Evolutionary conservation across 2,797 vertebrate species (phyloP).

Genomic region (Lacerta agilis): DNA sequence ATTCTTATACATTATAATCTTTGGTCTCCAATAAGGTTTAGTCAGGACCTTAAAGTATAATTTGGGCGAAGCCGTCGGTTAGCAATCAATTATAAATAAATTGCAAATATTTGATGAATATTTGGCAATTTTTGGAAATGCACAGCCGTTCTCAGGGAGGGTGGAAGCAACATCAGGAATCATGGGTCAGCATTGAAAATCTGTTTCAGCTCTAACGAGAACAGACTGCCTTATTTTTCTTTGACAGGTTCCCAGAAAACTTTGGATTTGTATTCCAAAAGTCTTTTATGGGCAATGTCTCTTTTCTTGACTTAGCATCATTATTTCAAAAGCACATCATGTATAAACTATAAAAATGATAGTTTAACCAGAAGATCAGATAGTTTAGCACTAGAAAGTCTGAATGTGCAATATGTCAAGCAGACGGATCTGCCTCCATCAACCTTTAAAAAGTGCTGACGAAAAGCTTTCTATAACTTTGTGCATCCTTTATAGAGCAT

Average conservation of each 20-base stretch:
- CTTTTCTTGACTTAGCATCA: constrained; percentile 26
- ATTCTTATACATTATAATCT: background rate
- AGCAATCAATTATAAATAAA: background rate
- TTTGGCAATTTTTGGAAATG: background rate
- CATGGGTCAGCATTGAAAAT: background rate
- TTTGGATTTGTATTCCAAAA: constrained; percentile 22
- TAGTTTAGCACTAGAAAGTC: constrained; percentile 12
- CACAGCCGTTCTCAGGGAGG: background rate
- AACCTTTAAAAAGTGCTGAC: constrained; percentile 52
- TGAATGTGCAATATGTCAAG: constrained; percentile 7
- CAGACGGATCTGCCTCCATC: constrained; percentile 38
- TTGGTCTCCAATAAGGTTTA: too few relatives aligned
- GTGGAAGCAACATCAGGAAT: background rate
- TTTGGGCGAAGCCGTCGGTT: background rate
- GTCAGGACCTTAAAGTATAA: too few relatives aligned
- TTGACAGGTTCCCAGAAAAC: background rate
- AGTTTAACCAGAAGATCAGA: constrained; percentile 34
- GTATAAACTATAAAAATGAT: constrained; percentile 34
- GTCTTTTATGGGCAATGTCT: constrained; percentile 1
- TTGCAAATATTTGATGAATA: background rate
- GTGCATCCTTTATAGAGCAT: constrained; percentile 49
- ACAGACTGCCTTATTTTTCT: background rate
- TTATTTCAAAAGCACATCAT: constrained; percentile 32
- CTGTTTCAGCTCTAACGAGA: background rate
- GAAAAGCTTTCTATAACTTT: constrained; percentile 47